Percentiles rank a stretch among this genome's conserved stretches.
phyloP scores from a whole-genome alignment of 2,113 vertebrate species.

The Eubucco bourcierii region DNA sequence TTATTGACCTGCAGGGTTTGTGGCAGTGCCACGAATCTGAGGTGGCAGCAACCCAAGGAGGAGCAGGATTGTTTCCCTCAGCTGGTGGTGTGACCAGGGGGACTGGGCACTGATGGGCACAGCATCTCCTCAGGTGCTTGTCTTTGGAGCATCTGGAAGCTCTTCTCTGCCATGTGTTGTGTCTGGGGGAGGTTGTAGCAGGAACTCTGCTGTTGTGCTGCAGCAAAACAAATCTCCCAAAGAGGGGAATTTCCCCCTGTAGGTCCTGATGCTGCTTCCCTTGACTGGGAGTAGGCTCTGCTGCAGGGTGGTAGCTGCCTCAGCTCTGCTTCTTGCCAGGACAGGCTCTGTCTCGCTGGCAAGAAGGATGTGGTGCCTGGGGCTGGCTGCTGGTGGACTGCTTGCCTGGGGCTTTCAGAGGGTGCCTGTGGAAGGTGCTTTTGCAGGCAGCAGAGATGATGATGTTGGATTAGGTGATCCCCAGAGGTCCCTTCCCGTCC shows the following conservation, averaged over 20 bases:
- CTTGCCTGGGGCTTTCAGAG: not conserved
- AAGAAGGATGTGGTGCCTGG: too few species aligned
- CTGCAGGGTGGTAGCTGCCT: not conserved
- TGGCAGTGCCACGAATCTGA: fast-evolving
- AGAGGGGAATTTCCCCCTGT: not conserved
- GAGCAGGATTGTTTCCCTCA: not conserved
- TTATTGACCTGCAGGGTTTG: fast-evolving
- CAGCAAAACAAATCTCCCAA: fast-evolving
- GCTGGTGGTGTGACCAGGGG: not conserved
- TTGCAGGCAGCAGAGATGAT: not conserved
- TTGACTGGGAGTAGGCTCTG: fast-evolving
- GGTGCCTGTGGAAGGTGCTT: too few species aligned
- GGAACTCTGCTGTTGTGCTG: not conserved
- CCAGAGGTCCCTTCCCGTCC: too few species aligned
- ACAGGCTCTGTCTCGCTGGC: not conserved
- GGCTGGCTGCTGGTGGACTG: not conserved
- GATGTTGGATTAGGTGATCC: too few species aligned
- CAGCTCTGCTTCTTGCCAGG: not conserved
- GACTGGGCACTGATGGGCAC: not conserved
- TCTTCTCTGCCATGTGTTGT: not conserved
- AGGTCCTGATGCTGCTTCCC: not conserved
- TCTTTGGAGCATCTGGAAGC: not conserved
- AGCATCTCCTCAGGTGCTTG: not conserved
- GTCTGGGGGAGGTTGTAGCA: fast-evolving
- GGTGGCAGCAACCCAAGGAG: fast-evolving